Conservation (phyloP, 2,797 vertebrate genomes). For the Falco concolor region DNA sequence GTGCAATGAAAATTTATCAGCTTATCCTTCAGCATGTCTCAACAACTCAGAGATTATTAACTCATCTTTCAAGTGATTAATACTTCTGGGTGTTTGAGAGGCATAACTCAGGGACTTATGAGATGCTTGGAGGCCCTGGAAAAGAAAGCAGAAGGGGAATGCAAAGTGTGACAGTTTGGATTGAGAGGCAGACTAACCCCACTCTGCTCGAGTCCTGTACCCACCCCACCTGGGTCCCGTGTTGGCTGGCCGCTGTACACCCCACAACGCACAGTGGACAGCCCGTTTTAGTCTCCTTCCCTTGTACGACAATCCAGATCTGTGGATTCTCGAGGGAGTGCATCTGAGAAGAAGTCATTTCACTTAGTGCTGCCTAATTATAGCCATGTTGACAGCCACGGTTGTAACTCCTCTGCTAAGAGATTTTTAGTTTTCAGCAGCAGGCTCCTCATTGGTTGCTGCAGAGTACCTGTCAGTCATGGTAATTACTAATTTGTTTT, state of each 20-base stretch:
- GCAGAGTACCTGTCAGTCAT: slow-evolving; percentile 48
- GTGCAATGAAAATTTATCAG: slow-evolving; percentile 55
- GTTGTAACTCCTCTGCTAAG: slow-evolving; percentile 54
- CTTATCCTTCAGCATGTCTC: slow-evolving; percentile 50
- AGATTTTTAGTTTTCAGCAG: slow-evolving; percentile 36
- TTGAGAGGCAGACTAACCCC: neutral
- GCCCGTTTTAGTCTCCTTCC: neutral
- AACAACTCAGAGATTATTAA: slow-evolving; percentile 59
- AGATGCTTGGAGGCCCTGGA: neutral
- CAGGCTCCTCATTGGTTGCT: slow-evolving; percentile 3
- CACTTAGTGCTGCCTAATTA: slow-evolving; percentile 47
- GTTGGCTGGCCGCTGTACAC: neutral
- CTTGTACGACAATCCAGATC: neutral
- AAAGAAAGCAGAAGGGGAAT: neutral
- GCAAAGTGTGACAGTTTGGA: neutral
- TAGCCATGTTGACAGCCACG: slow-evolving; percentile 29
- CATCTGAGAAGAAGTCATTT: slow-evolving; percentile 44
- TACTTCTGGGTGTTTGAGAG: slow-evolving; percentile 24
- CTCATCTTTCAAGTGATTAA: slow-evolving; percentile 57
- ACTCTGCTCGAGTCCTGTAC: neutral
- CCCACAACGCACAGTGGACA: neutral
- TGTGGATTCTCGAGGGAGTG: neutral
- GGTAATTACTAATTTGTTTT: slow-evolving; percentile 58
- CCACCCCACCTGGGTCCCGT: neutral
- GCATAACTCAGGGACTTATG: neutral